Conservation (phyloP, 2,113 vertebrate genomes). For the Microcebus griseorufus region DNA sequence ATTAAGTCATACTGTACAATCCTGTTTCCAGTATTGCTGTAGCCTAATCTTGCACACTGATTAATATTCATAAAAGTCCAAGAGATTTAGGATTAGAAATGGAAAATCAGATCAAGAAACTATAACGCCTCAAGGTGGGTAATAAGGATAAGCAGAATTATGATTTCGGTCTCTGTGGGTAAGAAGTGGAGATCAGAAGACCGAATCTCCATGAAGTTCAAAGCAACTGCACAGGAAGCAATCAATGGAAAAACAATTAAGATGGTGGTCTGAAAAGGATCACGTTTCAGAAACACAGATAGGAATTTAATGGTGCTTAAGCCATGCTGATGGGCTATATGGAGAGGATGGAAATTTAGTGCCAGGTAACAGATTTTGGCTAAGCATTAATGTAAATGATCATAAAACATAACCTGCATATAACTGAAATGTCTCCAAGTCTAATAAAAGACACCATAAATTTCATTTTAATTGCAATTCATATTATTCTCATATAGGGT, state of each 20-base stretch:
- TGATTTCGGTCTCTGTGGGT: not conserved
- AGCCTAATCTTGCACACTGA: not conserved
- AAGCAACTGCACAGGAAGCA: not conserved
- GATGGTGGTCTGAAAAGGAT: not conserved
- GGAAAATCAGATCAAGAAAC: constrained; percentile 23
- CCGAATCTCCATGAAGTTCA: constrained; percentile 1
- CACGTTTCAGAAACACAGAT: not conserved
- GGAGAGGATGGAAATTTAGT: not conserved
- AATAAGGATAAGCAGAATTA: not conserved
- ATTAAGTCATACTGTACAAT: not conserved
- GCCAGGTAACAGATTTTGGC: not conserved
- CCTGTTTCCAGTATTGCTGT: not conserved
- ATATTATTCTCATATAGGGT: not conserved
- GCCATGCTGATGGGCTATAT: not conserved
- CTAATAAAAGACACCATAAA: not conserved
- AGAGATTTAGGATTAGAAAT: constrained; percentile 32
- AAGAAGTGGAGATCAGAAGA: not conserved
- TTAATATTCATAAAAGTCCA: not conserved
- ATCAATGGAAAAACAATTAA: not conserved
- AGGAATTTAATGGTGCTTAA: not conserved
- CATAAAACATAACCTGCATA: not conserved
- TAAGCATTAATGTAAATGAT: not conserved
- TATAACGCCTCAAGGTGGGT: not conserved
- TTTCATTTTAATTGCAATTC: not conserved
- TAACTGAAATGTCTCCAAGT: not conserved